Evolutionary conservation across 1,140 invertebrate species (phyloP).

Genomic region (Araneus ventricosus): DNA sequence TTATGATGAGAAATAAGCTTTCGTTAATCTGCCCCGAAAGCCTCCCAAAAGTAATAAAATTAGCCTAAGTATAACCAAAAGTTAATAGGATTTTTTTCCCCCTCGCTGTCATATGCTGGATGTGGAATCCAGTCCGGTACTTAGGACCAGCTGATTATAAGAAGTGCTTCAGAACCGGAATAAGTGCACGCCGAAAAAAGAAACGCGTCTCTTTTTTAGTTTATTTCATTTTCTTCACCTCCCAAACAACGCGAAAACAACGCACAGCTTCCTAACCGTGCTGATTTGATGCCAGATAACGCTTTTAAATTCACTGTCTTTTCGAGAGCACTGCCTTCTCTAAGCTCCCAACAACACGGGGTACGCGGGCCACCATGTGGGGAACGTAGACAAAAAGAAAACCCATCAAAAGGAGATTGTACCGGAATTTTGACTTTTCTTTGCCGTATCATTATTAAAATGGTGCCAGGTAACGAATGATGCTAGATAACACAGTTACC

Average conservation of each 20-base stretch:
- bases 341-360: background rate
- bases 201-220: slow-evolving; percentile 43
- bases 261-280: background rate
- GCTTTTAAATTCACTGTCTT: slow-evolving; percentile 26
- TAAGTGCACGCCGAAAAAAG: slow-evolving; percentile 60
- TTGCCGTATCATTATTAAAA: too few relatives aligned
- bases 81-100: slow-evolving; percentile 74
- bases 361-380: background rate
- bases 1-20: slow-evolving; percentile 76
- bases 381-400: background rate
- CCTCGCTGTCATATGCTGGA: slow-evolving; percentile 69
- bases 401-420: too few relatives aligned
- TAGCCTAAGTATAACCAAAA: slow-evolving; percentile 76
- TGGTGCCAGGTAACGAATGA: too few relatives aligned
- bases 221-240: slow-evolving; percentile 58
- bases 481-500: too few relatives aligned
- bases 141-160: slow-evolving; percentile 73
- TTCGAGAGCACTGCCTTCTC: background rate
- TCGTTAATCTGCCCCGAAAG: slow-evolving; percentile 75
- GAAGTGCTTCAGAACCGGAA: slow-evolving; percentile 67
- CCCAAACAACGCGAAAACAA: slow-evolving; percentile 61
- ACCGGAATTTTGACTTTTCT: too few relatives aligned
- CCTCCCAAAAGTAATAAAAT: slow-evolving; percentile 76
- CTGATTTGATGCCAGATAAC: slow-evolving; percentile 40
- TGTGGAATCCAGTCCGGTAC: slow-evolving; percentile 68